A percentile compares a stretch with the other conserved stretches of the same genome.
Evolutionary conservation across 1,140 invertebrate species (phyloP).

Genomic region (Drosophila nigromelanica): DNA sequence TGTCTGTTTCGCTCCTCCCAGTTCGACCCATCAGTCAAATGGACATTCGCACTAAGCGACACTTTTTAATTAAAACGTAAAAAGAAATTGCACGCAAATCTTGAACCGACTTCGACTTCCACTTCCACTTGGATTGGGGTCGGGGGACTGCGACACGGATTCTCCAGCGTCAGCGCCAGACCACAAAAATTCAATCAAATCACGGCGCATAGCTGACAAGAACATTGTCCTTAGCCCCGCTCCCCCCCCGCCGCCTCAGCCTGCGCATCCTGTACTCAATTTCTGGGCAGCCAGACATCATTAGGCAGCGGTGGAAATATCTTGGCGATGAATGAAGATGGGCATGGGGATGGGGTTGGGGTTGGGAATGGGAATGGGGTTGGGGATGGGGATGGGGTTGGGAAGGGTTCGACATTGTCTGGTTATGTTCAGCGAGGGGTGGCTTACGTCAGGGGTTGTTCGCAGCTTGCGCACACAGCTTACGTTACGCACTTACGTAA

Average conservation of each 20-base stretch:
- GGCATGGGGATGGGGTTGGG: too few species aligned
- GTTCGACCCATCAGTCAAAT: slow-evolving; percentile 65
- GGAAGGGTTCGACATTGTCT: slow-evolving; percentile 2
- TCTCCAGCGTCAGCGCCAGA: slow-evolving; percentile 30
- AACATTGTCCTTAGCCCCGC: slow-evolving; percentile 37
- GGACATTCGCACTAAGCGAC: slow-evolving; percentile 75
- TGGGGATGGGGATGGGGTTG: background rate
- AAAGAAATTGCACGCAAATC: slow-evolving; percentile 58
- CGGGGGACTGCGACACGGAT: background rate
- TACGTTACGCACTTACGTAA: background rate
- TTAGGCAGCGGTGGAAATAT: slow-evolving; percentile 17
- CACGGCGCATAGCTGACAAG: slow-evolving; percentile 51
- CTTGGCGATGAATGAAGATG: background rate
- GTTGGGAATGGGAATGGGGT: too few species aligned
- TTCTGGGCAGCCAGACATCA: slow-evolving; percentile 26
- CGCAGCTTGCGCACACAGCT: background rate
- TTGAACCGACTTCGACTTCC: slow-evolving; percentile 17
- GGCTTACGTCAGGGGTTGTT: slow-evolving; percentile 8
- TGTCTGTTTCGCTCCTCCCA: slow-evolving; percentile 1
- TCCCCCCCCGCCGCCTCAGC: background rate
- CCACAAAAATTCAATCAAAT: slow-evolving; percentile 83
- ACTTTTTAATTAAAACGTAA: slow-evolving; percentile 80
- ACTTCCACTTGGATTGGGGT: background rate
- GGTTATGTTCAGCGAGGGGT: background rate
- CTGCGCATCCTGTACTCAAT: background rate